phyloP scores from a whole-genome alignment of 2,797 vertebrate genomes.

The Echiichthys vipera region DNA sequence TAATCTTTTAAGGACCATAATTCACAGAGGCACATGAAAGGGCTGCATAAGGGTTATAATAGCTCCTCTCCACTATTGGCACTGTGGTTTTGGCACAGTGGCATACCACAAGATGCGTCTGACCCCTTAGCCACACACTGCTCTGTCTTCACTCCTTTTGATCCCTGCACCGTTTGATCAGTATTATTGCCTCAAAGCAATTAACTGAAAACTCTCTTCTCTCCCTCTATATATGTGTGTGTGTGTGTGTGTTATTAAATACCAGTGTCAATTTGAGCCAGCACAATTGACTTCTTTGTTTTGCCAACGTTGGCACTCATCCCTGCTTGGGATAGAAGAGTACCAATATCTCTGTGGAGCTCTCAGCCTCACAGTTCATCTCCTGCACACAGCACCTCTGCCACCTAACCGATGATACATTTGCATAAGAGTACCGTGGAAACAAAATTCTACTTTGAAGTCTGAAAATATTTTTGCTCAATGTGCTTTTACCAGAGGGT shows the following conservation, averaged over 20 bases:
- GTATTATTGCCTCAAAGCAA: conserved; percentile 77
- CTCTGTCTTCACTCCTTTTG: conserved; percentile 74
- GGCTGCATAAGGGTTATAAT: conserved; percentile 29
- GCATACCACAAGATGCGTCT: conserved; percentile 53
- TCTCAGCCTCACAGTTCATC: no score
- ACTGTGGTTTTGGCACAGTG: conserved; percentile 30
- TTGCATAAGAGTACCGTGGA: conserved; percentile 10
- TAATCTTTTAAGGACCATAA: conserved; percentile 50
- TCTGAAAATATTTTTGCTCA: background rate
- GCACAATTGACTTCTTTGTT: conserved; percentile 79
- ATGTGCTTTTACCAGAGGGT: background rate
- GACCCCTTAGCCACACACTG: conserved; percentile 52
- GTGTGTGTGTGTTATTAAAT: conserved; percentile 74
- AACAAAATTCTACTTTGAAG: conserved; percentile 20
- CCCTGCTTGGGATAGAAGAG: conserved; percentile 52
- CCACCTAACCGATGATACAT: conserved; percentile 16
- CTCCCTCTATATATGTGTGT: conserved; percentile 13
- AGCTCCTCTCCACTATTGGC: conserved; percentile 24
- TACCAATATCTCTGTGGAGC: no score
- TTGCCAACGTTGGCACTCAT: conserved; percentile 59
- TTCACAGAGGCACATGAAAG: conserved; percentile 47
- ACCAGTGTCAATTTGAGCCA: conserved; percentile 78
- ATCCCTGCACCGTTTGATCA: conserved; percentile 75
- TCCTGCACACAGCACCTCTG: background rate
- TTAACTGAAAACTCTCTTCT: conserved; percentile 72